Conservation (phyloP, 1,140 invertebrate species). For the Pollicipes pollicipes region DNA sequence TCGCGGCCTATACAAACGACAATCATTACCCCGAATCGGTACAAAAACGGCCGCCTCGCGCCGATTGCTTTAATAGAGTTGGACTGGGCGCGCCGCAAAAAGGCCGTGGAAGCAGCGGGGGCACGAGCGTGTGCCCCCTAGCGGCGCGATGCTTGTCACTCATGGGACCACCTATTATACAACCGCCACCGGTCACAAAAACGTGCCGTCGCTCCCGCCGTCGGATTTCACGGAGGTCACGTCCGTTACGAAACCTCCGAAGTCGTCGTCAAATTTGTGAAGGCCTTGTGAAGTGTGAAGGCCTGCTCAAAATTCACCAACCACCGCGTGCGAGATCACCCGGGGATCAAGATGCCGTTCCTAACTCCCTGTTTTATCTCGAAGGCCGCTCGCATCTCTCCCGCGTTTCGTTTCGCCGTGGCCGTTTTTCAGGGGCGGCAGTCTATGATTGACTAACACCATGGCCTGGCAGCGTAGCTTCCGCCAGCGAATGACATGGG, state of each 20-base stretch:
- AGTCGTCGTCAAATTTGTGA: too few species aligned
- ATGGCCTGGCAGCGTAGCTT: neutral
- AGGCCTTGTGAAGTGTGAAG: too few species aligned
- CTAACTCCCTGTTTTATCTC: neutral
- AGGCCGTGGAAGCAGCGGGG: neutral
- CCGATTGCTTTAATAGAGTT: conserved; percentile 2
- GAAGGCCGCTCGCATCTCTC: neutral
- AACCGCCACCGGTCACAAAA: too few species aligned
- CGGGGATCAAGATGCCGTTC: too few species aligned
- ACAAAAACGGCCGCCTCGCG: neutral
- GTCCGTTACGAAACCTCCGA: too few species aligned
- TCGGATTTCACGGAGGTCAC: too few species aligned
- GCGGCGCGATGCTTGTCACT: neutral
- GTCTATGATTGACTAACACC: neutral
- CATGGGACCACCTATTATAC: neutral
- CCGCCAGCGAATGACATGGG: neutral
- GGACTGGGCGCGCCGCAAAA: neutral
- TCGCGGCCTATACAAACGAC: neutral
- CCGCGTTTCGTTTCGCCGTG: neutral
- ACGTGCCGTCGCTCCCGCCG: too few species aligned
- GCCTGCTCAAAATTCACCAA: too few species aligned
- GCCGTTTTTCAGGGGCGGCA: neutral
- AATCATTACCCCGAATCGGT: neutral
- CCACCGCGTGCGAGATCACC: too few species aligned
- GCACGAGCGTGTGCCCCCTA: neutral